A percentile compares a stretch with the other conserved stretches of the same genome.
Evolutionary conservation across 2,113 vertebrate genomes (phyloP).

Genomic region (Chaenogobius annularis): DNA sequence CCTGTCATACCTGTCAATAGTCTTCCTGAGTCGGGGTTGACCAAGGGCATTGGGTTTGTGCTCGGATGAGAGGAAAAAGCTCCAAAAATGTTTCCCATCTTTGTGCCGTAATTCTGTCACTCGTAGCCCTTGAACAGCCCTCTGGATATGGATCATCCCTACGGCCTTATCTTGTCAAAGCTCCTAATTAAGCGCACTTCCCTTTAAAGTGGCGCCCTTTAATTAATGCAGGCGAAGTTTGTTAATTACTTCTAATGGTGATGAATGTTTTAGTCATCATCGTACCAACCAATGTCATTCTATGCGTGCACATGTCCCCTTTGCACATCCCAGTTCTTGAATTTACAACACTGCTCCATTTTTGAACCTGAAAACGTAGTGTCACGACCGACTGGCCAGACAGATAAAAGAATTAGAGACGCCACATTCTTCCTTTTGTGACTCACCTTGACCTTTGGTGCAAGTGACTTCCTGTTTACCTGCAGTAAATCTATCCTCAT

Average conservation of each 20-base stretch:
- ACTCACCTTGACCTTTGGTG: constrained; percentile 64
- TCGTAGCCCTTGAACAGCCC: constrained; percentile 53
- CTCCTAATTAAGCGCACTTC: constrained; percentile 76
- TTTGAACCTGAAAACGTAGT: constrained; percentile 22
- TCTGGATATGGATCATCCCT: constrained; percentile 80
- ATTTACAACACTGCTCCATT: constrained; percentile 1
- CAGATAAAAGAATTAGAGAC: constrained; percentile 33
- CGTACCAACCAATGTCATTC: constrained; percentile 45
- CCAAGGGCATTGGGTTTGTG: constrained; percentile 58
- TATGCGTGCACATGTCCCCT: constrained; percentile 20
- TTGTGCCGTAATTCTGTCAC: constrained; percentile 74
- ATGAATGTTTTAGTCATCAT: constrained; percentile 69
- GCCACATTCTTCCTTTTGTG: constrained; percentile 35
- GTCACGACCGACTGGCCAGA: constrained; percentile 16
- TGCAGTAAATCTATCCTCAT: constrained; percentile 59
- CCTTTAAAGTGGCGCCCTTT: constrained; percentile 68
- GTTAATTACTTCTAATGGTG: constrained; percentile 76
- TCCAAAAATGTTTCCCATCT: constrained; percentile 50
- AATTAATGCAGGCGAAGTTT: constrained; percentile 73
- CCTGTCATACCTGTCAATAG: constrained; percentile 98
- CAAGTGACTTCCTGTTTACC: constrained; percentile 53
- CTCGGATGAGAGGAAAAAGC: constrained; percentile 37
- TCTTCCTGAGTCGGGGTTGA: constrained; percentile 74
- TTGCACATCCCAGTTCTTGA: background rate
- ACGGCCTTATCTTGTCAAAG: constrained; percentile 77